These are phyloP conservation scores for Oryzias woworae DNA, from an alignment of 2,113 vertebrate species.

Conservation along the genomic window DNA sequence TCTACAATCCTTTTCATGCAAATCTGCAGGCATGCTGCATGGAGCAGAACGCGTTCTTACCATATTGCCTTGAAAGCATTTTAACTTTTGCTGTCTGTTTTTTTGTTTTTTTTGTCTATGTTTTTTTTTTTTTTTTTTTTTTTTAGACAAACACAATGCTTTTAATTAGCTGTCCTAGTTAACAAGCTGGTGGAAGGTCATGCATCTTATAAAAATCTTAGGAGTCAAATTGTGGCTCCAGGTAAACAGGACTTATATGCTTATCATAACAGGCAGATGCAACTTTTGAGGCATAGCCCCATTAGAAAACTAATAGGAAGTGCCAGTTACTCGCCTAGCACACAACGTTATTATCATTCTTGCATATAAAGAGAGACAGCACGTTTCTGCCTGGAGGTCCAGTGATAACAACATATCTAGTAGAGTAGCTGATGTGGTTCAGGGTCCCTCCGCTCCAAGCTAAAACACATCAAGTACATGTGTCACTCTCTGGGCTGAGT, in stretches of 20 bases:
- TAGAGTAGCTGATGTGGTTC: constrained; percentile 27
- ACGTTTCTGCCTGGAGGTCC: constrained; percentile 21
- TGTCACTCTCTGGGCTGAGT: constrained; percentile 49
- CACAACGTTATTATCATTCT: constrained; percentile 22
- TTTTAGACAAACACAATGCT: neutral
- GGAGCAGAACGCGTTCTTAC: neutral
- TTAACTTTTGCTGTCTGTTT: neutral
- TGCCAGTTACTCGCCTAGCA: constrained; percentile 37
- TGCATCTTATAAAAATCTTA: constrained; percentile 24
- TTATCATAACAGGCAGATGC: constrained; percentile 32
- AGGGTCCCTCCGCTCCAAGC: constrained; percentile 52
- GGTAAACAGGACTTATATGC: constrained; percentile 27
- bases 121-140: neutral
- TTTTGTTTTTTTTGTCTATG: neutral
- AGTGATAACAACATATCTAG: constrained; percentile 29
- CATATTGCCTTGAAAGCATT: neutral
- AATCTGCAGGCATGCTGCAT: constrained; percentile 7
- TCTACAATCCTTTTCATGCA: constrained; percentile 18
- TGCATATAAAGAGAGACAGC: constrained; percentile 28
- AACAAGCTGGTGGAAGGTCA: constrained; percentile 17
- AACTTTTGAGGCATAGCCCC: constrained; percentile 25
- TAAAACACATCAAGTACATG: constrained; percentile 65
- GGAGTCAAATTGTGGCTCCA: constrained; percentile 29
- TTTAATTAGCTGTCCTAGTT: constrained; percentile 22
- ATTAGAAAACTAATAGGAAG: constrained; percentile 25